A percentile compares a stretch with the other conserved stretches of the same genome.
phyloP scores from a whole-genome alignment of 2,797 vertebrate species.

The Trichosurus vulpecula region DNA sequence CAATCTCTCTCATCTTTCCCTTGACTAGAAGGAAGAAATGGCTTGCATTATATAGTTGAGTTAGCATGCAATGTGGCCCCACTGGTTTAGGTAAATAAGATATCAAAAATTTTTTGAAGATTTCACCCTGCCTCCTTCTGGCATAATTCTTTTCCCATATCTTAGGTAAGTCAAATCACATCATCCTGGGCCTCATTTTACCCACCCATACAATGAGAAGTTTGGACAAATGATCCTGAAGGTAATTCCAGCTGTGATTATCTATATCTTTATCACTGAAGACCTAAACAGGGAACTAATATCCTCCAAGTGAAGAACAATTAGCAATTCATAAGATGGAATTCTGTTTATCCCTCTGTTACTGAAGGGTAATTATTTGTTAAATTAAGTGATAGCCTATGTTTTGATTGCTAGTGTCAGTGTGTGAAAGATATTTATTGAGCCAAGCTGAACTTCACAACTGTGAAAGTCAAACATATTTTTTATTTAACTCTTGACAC shows the following conservation, averaged over 20 bases:
- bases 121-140: background rate
- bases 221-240: background rate
- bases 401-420: slow-evolving; percentile 65
- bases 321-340: slow-evolving; percentile 44
- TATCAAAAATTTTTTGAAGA: background rate
- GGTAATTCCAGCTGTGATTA: background rate
- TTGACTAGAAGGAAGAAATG: background rate
- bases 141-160: background rate
- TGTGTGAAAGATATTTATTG: background rate
- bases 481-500: slow-evolving; percentile 62
- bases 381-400: slow-evolving; percentile 58
- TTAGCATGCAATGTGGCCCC: background rate
- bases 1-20: background rate
- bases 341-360: slow-evolving; percentile 22
- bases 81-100: background rate
- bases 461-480: slow-evolving; percentile 66
- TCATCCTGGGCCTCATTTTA: background rate
- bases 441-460: background rate
- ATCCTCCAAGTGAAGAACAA: background rate
- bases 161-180: background rate
- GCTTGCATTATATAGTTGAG: background rate
- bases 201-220: background rate
- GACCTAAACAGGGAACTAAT: background rate
- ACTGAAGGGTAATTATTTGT: slow-evolving; percentile 53
- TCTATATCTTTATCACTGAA: background rate